Percentiles rank a stretch among this genome's conserved stretches.
Evolutionary conservation across 2,888 invertebrate genomes (phyloP).

Genomic region (Oligia latruncula): DNA sequence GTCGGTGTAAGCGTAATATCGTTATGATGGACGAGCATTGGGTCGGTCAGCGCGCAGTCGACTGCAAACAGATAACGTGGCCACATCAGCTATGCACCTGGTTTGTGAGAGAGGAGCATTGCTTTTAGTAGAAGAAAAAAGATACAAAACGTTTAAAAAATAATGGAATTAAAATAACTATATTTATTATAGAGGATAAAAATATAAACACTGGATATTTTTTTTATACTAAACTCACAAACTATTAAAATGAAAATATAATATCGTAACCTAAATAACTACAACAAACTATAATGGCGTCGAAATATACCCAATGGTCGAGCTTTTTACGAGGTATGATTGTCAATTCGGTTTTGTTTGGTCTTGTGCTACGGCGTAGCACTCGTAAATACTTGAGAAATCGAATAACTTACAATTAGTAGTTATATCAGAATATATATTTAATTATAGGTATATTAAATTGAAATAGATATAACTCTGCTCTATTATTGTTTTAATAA

Average conservation of each 20-base stretch:
- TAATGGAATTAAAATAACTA: not conserved
- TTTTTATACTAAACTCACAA: too few relatives aligned
- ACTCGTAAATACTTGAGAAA: not conserved
- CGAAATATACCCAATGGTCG: too few relatives aligned
- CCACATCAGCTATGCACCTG: constrained; percentile 70
- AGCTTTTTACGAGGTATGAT: too few relatives aligned
- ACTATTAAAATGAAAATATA: too few relatives aligned
- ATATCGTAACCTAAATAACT: too few relatives aligned
- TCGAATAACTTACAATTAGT: not conserved
- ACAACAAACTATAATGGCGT: too few relatives aligned
- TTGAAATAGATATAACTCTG: not conserved
- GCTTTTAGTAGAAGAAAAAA: not conserved
- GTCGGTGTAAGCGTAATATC: constrained; percentile 88
- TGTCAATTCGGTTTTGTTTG: not conserved
- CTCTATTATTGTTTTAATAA: constrained; percentile 24
- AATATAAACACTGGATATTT: too few relatives aligned
- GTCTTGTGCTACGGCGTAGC: not conserved
- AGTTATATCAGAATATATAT: not conserved
- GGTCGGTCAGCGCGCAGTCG: constrained; percentile 87
- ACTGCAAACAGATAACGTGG: constrained; percentile 86
- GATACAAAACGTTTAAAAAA: not conserved
- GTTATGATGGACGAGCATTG: constrained; percentile 88
- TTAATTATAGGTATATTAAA: not conserved
- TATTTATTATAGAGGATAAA: too few relatives aligned
- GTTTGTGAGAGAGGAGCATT: constrained; percentile 29